Evolutionary conservation across 2,113 vertebrate species (phyloP), one percentile per base, ranked within the genome.

Genomic region (Puffinus mauretanicus): DNA sequence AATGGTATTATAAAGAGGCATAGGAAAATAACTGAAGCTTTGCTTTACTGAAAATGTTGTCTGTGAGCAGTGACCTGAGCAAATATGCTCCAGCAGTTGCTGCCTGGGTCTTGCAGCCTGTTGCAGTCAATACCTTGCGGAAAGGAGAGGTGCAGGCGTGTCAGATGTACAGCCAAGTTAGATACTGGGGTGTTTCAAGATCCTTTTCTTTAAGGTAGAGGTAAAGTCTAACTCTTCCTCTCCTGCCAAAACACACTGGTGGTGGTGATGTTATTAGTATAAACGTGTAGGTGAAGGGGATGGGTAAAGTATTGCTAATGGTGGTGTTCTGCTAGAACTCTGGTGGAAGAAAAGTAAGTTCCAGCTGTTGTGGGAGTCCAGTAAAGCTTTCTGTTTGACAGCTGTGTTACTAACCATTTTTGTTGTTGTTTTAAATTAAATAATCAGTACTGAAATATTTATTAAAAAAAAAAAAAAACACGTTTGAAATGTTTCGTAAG

Each of bases 101-200:
- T 30, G 27, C 7, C 49, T 16, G 70, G 30, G 7, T n/a, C 51
- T 44, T 27, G 32, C 62, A 69, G 38, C 69, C 65, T 49, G 46
- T n/a, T 49, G 62, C 7, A 6, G 13, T 7, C 0, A 0, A 1
- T 15, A 4, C 40, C 34, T 36, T 24, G 25, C 42, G 18, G 55
- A 25, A 51, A 25, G 51, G 54, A 80, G n/a, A 27, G 42, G 16
- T 38, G 57, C 42, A 60, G 61, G 17, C 5, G 2, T 3, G 4
- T 32, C 54, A 29, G 0, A 13, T 11, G 15, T 10, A 12, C 55
- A 27, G 46, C 30, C 34, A 0, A 29, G 26, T 5, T 32, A 26
- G 10, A 15, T 47, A 2, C 38, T 44, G 73, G 26, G 10, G 5
- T 18, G 5, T 12, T 57, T 30, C 1, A 7, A 70, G n/a, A 67